Evolutionary conservation across 2,888 invertebrate species (phyloP).

Genomic region (Drosophila vallismaia): DNA sequence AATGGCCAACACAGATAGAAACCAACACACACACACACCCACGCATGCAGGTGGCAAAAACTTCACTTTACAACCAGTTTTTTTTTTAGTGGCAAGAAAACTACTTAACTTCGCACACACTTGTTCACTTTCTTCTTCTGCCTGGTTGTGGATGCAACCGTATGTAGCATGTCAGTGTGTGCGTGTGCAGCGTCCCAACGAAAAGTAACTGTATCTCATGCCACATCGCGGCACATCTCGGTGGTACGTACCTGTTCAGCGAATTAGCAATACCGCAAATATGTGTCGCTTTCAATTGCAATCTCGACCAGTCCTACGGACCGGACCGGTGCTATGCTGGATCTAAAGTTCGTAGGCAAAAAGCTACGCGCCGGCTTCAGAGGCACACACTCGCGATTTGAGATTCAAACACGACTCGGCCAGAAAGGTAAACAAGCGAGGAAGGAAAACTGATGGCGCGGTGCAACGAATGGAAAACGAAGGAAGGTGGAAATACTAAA

Average conservation of each 20-base stretch:
- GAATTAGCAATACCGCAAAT: constrained; percentile 62
- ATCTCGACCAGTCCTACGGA: constrained; percentile 34
- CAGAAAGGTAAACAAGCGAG: constrained; percentile 25
- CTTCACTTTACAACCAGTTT: constrained; percentile 58
- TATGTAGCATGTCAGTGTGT: constrained; percentile 24
- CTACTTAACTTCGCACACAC: constrained; percentile 64
- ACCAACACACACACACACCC: constrained; percentile 24
- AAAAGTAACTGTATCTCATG: constrained; percentile 68
- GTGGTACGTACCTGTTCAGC: constrained; percentile 61
- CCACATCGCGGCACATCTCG: constrained; percentile 21
- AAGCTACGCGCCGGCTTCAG: constrained; percentile 8
- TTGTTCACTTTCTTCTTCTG: constrained; percentile 77
- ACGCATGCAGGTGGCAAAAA: constrained; percentile 65
- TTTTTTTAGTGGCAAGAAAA: constrained; percentile 36
- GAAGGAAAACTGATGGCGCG: constrained; percentile 45
- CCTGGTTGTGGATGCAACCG: background rate
- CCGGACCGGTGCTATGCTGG: constrained; percentile 15
- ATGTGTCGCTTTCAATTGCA: constrained; percentile 73
- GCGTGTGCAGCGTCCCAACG: constrained; percentile 48
- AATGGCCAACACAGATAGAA: constrained; percentile 17
- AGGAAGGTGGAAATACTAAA: too few species aligned
- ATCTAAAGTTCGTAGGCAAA: constrained; percentile 52
- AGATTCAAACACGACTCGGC: constrained; percentile 8
- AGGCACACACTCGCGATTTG: constrained; percentile 15
- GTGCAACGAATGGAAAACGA: background rate